Percentiles rank a stretch among this genome's conserved stretches.
These are phyloP conservation scores for Berghia stephanieae DNA, from an alignment of 1,140 invertebrate species.

Conservation along the genomic window DNA sequence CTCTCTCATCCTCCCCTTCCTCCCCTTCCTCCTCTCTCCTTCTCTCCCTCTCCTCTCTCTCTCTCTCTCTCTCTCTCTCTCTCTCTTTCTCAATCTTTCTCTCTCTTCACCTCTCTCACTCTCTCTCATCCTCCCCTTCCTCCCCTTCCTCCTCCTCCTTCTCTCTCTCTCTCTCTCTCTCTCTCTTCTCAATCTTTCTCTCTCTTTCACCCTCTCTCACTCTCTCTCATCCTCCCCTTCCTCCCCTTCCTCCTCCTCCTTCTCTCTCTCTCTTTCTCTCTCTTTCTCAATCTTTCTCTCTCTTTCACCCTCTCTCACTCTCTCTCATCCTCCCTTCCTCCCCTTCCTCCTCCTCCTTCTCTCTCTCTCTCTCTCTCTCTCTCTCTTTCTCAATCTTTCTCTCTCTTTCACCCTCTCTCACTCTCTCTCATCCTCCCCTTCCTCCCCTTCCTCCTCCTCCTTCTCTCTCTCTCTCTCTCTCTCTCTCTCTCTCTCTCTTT, in stretches of 20 bases:
- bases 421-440: background rate
- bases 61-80: too few species aligned
- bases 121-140: too few species aligned
- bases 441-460: background rate
- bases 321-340: background rate
- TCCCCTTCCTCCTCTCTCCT: background rate
- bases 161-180: background rate
- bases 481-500: background rate
- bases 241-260: background rate
- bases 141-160: background rate
- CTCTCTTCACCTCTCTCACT: too few species aligned
- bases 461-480: conserved; percentile 11
- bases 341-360: background rate
- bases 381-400: conserved; percentile 15
- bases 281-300: too few species aligned
- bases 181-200: too few species aligned
- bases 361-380: conserved; percentile 10
- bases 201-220: too few species aligned
- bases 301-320: too few species aligned
- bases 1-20: too few species aligned
- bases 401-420: too few species aligned
- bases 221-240: background rate
- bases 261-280: background rate
- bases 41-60: too few species aligned
- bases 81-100: too few species aligned